Evolutionary conservation across 2,888 invertebrate species (phyloP).

Genomic region (Ochropleura leucogaster): DNA sequence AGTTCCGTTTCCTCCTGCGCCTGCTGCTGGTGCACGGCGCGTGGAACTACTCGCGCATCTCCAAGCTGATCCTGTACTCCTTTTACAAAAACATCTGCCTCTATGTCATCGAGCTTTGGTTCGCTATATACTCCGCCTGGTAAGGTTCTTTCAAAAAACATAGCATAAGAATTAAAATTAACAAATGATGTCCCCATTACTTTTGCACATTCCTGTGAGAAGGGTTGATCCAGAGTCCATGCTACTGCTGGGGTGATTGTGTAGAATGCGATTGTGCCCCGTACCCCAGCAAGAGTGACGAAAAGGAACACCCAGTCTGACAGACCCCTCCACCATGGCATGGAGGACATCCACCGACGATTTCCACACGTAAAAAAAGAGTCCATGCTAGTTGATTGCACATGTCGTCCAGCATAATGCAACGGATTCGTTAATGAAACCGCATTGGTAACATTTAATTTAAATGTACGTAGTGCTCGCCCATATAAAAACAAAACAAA

Average conservation of each 20-base stretch:
- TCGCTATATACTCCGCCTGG: conserved; percentile 99
- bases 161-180: background rate
- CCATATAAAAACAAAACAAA: too few species aligned
- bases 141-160: conserved; percentile 68
- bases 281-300: too few species aligned
- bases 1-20: conserved; percentile 98
- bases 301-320: too few species aligned
- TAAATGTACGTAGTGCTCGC: too few species aligned
- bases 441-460: too few species aligned
- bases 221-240: background rate
- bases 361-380: too few species aligned
- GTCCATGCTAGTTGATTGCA: background rate
- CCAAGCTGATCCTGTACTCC: conserved; percentile 99
- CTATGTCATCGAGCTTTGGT: conserved; percentile 99
- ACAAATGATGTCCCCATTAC: background rate
- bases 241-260: too few species aligned
- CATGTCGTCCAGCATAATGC: background rate
- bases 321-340: too few species aligned
- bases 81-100: conserved; percentile 99
- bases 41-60: conserved; percentile 99
- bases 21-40: conserved; percentile 99
- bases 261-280: too few species aligned
- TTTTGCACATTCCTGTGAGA: background rate
- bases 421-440: background rate
- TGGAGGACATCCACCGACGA: too few species aligned